Base-by-base conservation (phyloP, 2,888 invertebrate genomes). In the Heterodera filipjevi region DNA sequence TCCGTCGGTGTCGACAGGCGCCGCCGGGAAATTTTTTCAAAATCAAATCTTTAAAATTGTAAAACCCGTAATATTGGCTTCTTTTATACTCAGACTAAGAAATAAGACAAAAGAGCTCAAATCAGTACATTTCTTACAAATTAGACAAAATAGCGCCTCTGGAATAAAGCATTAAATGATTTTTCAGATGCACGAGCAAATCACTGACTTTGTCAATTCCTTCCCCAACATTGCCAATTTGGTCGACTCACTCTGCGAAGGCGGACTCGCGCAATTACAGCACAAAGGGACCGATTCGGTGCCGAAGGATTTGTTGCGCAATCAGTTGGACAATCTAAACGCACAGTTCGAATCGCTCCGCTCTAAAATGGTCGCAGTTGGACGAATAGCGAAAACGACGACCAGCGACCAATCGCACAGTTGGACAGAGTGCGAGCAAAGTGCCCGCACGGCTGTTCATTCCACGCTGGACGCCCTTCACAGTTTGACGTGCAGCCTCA, bases 351-450 rank as follows among this genome's bases (percentile, higher is more conserved):
- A 87, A 71, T 84, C 85, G 66, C 77, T 89, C 59, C 82, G 85
- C 80, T 86, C 88, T 32, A 88, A 88, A 77, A 85, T 87, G 70
- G 86, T 86, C 19, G 87, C 85, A 0, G 82, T 87, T 53, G 86
- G 87, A 77, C 83, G 68, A 19, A 44, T 73, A 2, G 71, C 59
- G n/a, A 73, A n/a, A n/a, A 27, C 59, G n/a, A 73, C 35, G 35
- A 27, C 59, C 30, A 30, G 30, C 44, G 32, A 75, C 27, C 32
- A 22, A 10, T 22, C 30, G n/a, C 32, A 32, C 3, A 30, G n/a
- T 22, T 19, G 16, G 46, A 12, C n/a, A 0, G 35, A 74, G 1
- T 77, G 53, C 73, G 78, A 84, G 59, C 78, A 85, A 66, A 82
- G 78, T 76, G 83, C 83, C 0, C 82, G 82, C 32, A 35, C 72